A percentile compares a stretch with the other conserved stretches of the same genome.
phyloP scores from a whole-genome alignment of 2,113 vertebrate genomes.

The Tenrec ecaudatus region DNA sequence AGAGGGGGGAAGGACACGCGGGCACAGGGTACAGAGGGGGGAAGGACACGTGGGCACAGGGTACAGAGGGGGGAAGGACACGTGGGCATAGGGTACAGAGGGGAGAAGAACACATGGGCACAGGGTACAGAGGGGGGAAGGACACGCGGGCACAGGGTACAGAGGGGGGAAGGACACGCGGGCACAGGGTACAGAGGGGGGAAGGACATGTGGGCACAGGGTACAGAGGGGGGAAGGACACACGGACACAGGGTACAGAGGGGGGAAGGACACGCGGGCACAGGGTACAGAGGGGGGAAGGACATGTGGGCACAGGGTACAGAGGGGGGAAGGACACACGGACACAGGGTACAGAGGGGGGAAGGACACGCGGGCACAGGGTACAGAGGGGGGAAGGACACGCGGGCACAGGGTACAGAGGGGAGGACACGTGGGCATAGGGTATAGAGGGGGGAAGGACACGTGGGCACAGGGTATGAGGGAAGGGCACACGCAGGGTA shows the following conservation, averaged over 20 bases:
- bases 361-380: background rate
- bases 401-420: background rate
- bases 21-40: background rate
- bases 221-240: background rate
- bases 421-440: background rate
- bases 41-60: background rate
- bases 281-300: background rate
- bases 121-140: background rate
- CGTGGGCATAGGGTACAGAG: rapidly evolving
- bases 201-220: no score
- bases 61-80: no score
- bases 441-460: background rate
- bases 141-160: no score
- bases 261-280: no score
- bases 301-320: background rate
- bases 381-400: background rate
- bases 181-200: background rate
- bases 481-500: background rate
- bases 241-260: no score
- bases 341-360: background rate
- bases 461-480: background rate
- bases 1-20: background rate
- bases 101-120: background rate
- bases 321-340: background rate
- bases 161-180: background rate